Evolutionary conservation across 2,113 vertebrate species (phyloP), one percentile per base, ranked within the genome.

Genomic region (Puffinus mauretanicus): DNA sequence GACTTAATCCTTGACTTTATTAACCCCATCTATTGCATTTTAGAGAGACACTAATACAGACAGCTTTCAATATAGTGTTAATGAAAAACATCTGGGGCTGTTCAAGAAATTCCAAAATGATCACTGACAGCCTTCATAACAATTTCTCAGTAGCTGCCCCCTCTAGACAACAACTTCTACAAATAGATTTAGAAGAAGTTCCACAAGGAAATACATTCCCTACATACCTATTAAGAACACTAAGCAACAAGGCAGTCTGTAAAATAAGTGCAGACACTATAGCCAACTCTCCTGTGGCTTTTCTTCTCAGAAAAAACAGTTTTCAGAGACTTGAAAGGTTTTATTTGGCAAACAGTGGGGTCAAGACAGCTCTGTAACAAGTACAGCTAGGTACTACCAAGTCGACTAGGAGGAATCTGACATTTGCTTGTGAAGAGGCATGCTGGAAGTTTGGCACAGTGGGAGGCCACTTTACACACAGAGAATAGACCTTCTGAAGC

Each of bases 171-270:
- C 44, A 34, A 36, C 51, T 52, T 38, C 36, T 34, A 9, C 44
- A 58, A 26, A 34, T 6, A 38, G 36, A 38, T 52, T 58, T 10
- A 70, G 32, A 66, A 54, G 26, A 30, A 13, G 40, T 40, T 40
- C 40, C 44, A n/a, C 27, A 19, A n/a, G 30, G 34, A 67, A 84
- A 47, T 3, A 1, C 17, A 24, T 46, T 57, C 62, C 52, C 40
- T 12, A 5, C 0, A 0, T 4, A 22, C 6, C n/a, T 10, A 6
- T 7, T 9, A 6, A 34, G 44, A 19, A 26, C 1, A 8, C n/a
- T 0, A 16, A 64, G 42, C 60, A 61, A 3, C 4, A 14, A 30
- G 52, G 46, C 46, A 69, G 46, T 25, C 49, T 9, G 44, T 2
- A 5, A 9, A 4, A 21, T 5, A 34, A 51, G 25, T 8, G 36